Evolutionary conservation across 2,113 vertebrate species (phyloP), one percentile per base, ranked within the genome.

Genomic region (Heterotilapia buettikoferi): DNA sequence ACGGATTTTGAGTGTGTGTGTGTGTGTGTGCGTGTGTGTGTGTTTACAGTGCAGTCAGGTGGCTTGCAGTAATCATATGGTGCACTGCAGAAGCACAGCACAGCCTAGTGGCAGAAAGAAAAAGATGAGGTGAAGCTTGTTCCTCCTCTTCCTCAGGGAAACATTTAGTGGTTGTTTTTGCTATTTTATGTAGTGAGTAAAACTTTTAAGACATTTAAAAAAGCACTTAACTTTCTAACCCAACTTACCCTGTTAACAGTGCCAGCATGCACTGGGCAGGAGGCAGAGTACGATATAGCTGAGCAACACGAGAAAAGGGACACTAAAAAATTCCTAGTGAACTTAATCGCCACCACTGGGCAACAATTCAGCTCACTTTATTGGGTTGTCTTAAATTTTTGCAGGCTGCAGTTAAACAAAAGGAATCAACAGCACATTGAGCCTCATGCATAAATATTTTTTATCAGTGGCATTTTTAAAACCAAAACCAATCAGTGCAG

Each of bases 31-130:
- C 59, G 79, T 82, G 36, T 66, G 59, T 82, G 33, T 86, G 61
- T 85, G 80, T 57, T 66, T 82, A 76, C n/a, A 43, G 73, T 68
- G 68, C 87, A 86, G 83, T 53, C 66, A 26, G 29, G 59, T 40
- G 76, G 85, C 68, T 21, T 24, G 36, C 1, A 24, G 40, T n/a
- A 50, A 50, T 19, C 4, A 11, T 54, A 36, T 16, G 76, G 12
- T 13, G 19, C 86, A 53, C 33, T 66, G 86, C 89, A 87, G 92
- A 83, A 87, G 76, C 93, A 95, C 93, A 96, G 96, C 92, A 71
- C 94, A 89, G 73, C 92, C 96, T 90, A 90, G 94, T 95, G 96
- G 94, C 68, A 86, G 71, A 33, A 31, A 84, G 13, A 31, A 45
- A 40, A 83, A 18, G 40, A 76, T 57, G 8, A 61, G 38, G n/a